Evolutionary conservation across 2,888 invertebrate genomes (phyloP).

Genomic region (Papilio demoleus): DNA sequence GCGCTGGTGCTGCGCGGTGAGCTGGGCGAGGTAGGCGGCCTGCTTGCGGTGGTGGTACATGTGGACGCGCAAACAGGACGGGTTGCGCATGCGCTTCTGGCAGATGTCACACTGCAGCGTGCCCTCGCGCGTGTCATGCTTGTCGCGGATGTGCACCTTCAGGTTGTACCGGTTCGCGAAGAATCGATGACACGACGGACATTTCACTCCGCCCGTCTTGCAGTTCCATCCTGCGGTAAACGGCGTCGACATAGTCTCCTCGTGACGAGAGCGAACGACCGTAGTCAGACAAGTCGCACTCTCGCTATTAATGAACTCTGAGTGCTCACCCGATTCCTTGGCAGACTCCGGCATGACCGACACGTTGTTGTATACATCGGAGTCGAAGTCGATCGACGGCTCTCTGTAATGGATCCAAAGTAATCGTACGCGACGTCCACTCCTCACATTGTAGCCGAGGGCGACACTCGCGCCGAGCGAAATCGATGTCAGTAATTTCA

Average conservation of each 20-base stretch:
- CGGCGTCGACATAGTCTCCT: not conserved
- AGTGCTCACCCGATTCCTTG: constrained; percentile 74
- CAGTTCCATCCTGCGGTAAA: constrained; percentile 70
- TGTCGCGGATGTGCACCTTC: constrained; percentile 88
- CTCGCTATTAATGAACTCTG: too few species aligned
- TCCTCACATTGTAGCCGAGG: too few species aligned
- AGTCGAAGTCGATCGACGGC: constrained; percentile 78
- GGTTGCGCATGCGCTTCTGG: constrained; percentile 87
- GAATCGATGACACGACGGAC: constrained; percentile 85
- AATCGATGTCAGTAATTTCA: too few species aligned
- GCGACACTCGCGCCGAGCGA: too few species aligned
- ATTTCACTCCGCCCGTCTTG: constrained; percentile 83
- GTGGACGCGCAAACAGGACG: constrained; percentile 85
- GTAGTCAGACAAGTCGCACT: too few species aligned
- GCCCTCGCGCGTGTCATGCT: constrained; percentile 87
- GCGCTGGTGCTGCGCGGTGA: constrained; percentile 55
- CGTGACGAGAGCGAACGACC: too few species aligned
- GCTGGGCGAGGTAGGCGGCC: constrained; percentile 75
- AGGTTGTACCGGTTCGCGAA: constrained; percentile 88
- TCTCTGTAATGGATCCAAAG: constrained; percentile 58
- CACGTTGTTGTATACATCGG: constrained; percentile 74
- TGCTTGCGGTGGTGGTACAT: constrained; percentile 87
- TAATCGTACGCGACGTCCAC: not conserved
- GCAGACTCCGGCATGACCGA: constrained; percentile 73
- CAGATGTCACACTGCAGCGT: constrained; percentile 87